Conservation (phyloP, 1,140 invertebrate species). For the Drosophila kanapiae region DNA sequence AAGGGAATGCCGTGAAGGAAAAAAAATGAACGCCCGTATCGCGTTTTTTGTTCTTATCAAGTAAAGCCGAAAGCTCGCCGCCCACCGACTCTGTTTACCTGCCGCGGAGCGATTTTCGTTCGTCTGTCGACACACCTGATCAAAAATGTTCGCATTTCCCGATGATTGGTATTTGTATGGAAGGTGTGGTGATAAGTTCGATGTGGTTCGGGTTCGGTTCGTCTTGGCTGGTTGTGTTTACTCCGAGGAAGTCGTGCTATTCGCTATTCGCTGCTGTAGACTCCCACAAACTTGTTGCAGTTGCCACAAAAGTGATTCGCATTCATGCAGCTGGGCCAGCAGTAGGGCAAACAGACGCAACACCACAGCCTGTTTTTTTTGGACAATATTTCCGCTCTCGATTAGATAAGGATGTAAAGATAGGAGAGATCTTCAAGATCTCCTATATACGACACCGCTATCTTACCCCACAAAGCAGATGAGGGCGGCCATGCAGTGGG, state of each 20-base stretch:
- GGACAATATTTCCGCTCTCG: constrained; percentile 9
- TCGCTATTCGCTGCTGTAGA: constrained; percentile 84
- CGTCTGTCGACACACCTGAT: constrained; percentile 46
- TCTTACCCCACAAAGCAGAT: constrained; percentile 87
- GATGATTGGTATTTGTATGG: constrained; percentile 4
- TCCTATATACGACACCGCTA: neutral
- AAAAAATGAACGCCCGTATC: constrained; percentile 35
- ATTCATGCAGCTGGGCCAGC: constrained; percentile 88
- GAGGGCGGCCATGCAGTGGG: constrained; percentile 87
- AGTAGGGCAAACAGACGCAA: constrained; percentile 89
- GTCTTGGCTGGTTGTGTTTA: constrained; percentile 35
- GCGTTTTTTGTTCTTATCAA: constrained; percentile 60
- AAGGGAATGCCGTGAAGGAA: constrained; percentile 28
- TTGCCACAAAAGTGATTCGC: constrained; percentile 90
- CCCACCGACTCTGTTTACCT: constrained; percentile 37
- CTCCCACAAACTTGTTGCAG: constrained; percentile 88
- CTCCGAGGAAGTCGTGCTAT: constrained; percentile 8
- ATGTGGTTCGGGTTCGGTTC: constrained; percentile 28
- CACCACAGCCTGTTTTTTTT: constrained; percentile 84
- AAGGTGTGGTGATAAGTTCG: constrained; percentile 31
- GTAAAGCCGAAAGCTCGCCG: constrained; percentile 61
- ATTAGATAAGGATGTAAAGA: constrained; percentile 37
- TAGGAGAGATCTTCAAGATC: constrained; percentile 6
- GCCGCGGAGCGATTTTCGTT: neutral
- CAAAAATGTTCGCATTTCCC: constrained; percentile 55